Evolutionary conservation across 2,888 invertebrate species (phyloP), one percentile per base, ranked within the genome.

Genomic region (Hypolimnas misippus): DNA sequence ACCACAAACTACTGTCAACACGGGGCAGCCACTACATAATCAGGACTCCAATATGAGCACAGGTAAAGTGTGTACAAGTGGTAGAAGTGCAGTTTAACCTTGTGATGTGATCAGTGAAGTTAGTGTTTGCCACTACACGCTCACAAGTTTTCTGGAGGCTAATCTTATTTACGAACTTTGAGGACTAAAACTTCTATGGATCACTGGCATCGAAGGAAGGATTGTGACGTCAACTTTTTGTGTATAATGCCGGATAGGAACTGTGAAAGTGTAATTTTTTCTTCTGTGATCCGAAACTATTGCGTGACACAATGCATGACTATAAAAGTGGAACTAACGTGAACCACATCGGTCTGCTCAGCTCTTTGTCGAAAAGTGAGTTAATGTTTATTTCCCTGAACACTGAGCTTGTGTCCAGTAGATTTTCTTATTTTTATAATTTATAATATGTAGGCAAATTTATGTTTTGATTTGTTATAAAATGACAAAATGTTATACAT

Each of bases 41-140:
- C 97, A 97, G 94, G 98, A 98, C 95, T 98, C 98, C 93, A 98
- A 98, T 95, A 97, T 98, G 96, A 98, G 98, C 95, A 97, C 97
- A 94, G 96, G 96, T 96, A 93, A 93, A 92, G 91, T 78, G 84
- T 83, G 86, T 82, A 80, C 83, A 83, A 76, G 89, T 89, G 89
- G 72, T 79, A 80, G 79, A 81, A 85, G 88, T 89, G 87, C 76
- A 78, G 76, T 78, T 75, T 77, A 81, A 80, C 70, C 64, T 73
- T 69, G 82, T 79, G 83, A 78, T 79, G 87, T 87, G 87, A 82
- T 75, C 77, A 86, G 87, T 90, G 88, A 71, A 75, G 76, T 77
- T 72, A 80, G 86, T 90, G 89, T 88, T 87, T 84, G 52, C 31
- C 56, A 57, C 62, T 62, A 54, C 44, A 55, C 62, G 62, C 59